These are phyloP conservation scores for Rhopilema esculentum DNA, from an alignment of 30 jellyfish, hydroid and myxozoan genomes.

Conservation along the genomic window DNA sequence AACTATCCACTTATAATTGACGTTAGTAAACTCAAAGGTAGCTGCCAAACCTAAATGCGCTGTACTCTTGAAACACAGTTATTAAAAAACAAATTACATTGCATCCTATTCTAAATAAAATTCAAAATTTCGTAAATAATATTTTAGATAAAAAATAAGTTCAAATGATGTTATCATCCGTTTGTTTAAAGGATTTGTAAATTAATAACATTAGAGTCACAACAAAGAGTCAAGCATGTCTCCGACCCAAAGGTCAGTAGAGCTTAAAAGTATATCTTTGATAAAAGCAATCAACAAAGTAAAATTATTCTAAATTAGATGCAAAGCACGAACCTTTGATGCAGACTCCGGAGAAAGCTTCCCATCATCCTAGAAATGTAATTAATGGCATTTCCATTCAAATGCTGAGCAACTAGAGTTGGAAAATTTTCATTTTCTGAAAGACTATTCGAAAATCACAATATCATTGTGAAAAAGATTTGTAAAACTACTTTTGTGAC, in stretches of 20 bases:
- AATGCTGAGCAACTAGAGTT: no score
- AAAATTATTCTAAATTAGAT: no score
- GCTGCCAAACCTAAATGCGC: no score
- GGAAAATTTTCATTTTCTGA: no score
- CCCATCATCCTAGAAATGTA: conserved; percentile 50
- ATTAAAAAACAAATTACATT: background rate
- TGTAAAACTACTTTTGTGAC: no score
- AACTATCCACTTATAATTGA: no score
- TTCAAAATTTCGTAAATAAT: background rate
- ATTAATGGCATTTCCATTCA: background rate
- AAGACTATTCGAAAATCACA: no score
- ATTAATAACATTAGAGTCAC: background rate
- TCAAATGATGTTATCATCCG: background rate
- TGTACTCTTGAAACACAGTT: no score
- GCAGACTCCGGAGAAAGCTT: conserved; percentile 16
- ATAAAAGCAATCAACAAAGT: no score
- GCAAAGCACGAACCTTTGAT: conserved; percentile 20
- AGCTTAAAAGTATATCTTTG: background rate
- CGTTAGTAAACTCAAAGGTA: no score
- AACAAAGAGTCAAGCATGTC: background rate
- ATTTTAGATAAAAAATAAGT: background rate
- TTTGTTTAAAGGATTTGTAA: background rate
- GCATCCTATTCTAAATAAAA: background rate
- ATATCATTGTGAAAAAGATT: no score
- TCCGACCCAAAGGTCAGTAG: no score